Evolutionary conservation across 2,113 vertebrate species (phyloP).

Genomic region (Sylvietta virens): DNA sequence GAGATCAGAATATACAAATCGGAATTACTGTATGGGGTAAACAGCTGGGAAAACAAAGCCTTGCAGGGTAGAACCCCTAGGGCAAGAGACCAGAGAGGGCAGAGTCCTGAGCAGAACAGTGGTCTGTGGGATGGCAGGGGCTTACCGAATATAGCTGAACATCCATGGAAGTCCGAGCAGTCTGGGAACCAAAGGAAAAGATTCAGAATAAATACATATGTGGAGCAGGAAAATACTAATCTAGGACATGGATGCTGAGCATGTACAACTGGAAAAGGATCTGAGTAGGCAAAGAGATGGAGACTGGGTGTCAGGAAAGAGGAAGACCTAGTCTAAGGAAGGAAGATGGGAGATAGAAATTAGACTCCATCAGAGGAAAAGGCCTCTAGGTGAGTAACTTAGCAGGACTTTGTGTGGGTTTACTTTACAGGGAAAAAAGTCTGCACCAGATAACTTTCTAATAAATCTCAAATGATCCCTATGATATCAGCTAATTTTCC

Average conservation of each 20-base stretch:
- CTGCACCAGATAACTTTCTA: not conserved
- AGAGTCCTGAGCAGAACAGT: not conserved
- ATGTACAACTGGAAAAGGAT: not conserved
- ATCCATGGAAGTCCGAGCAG: slow-evolving; percentile 14
- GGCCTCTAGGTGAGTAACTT: not conserved
- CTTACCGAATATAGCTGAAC: not conserved
- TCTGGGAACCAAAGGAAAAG: slow-evolving; percentile 30
- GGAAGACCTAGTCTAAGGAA: not conserved
- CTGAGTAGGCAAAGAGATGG: not conserved
- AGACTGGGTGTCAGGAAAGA: not conserved
- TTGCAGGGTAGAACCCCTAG: not conserved
- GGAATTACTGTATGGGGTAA: not conserved
- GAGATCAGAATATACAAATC: not conserved
- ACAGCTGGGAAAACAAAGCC: not conserved
- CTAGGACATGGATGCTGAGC: not conserved
- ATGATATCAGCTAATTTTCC: not conserved
- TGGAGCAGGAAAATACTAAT: not conserved
- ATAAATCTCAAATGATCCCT: not conserved
- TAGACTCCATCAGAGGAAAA: not conserved
- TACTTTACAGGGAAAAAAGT: not conserved
- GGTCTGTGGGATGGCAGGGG: not conserved
- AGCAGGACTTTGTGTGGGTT: not conserved
- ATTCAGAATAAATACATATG: not conserved
- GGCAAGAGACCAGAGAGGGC: not conserved
- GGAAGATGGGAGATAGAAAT: not conserved